Evolutionary conservation across 2,113 vertebrate species (phyloP), one percentile per base, ranked within the genome.

Genomic region (Calypte anna): DNA sequence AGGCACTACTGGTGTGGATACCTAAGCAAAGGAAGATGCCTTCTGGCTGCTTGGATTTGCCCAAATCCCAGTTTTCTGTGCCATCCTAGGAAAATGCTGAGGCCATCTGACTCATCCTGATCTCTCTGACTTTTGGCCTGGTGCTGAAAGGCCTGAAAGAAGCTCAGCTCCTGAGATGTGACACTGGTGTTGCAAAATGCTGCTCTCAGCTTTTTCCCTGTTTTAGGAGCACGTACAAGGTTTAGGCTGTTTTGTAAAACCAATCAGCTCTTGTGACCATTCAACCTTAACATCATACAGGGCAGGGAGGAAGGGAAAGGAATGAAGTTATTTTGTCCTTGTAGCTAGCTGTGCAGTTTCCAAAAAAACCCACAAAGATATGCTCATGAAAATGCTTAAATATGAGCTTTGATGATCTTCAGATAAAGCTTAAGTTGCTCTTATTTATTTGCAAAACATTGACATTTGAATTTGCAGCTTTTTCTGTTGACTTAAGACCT

Each of bases 171-270:
- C 67, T 78, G 25, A 69, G 73, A 63, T 21, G 11, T 30, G 31
- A 64, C 80, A 67, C 22, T 66, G n/a, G 11, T 3, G 13, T 2
- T 87, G 68, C 78, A 82, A 94, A 93, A 92, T 6, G 43, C 54
- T 77, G 54, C 4, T 73, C 63, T 62, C 63, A 33, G 78, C 75
- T 87, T 87, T 59, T 57, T 9, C 38, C 36, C 66, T 40, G 28
- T 18, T 84, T 55, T 8, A 48, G 64, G 6, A 86, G 7, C 57
- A 51, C 0, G 0, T 9, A 83, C 55, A 68, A 78, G 88, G 55
- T 76, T 80, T 23, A 82, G 81, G 70, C 38, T 74, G 30, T 79
- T 89, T 62, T 85, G 63, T 66, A 91, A 95, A 82, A 36, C 50
- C 36, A 23, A 7, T 7, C 51, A 69, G 75, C 14, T 67, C 25